Percentiles rank a stretch among this genome's conserved stretches.
These are phyloP conservation scores for Anolis apletophallus DNA, from an alignment of 2,797 vertebrate species.

Conservation along the genomic window DNA sequence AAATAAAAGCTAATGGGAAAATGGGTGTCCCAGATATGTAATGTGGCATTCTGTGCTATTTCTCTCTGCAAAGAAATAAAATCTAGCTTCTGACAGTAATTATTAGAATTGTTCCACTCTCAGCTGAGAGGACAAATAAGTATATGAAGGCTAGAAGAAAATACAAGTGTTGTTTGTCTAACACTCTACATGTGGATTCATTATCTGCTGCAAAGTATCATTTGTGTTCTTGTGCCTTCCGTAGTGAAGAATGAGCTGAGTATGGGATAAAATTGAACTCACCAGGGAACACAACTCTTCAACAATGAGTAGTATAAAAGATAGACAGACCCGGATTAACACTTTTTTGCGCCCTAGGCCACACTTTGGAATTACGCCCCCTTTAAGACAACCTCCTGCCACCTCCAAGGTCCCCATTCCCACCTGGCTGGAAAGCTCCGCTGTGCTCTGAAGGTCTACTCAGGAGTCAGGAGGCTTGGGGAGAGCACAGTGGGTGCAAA, in stretches of 20 bases:
- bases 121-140: conserved; percentile 20
- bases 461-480: no score
- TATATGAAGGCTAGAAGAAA: conserved; percentile 29
- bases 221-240: not conserved
- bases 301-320: not conserved
- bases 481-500: no score
- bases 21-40: conserved; percentile 13
- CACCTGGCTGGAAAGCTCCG: no score
- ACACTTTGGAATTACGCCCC: no score
- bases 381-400: no score
- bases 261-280: not conserved
- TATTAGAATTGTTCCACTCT: conserved; percentile 31
- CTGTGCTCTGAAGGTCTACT: no score
- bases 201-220: conserved; percentile 24
- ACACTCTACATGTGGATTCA: conserved; percentile 21
- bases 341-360: no score
- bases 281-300: not conserved
- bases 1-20: conserved; percentile 33
- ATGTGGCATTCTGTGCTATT: conserved; percentile 24
- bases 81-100: conserved; percentile 36
- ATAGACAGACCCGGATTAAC: no score
- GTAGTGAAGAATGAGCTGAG: not conserved
- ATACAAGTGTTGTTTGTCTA: conserved; percentile 20
- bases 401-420: no score
- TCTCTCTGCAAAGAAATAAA: conserved; percentile 42